phyloP scores from a whole-genome alignment of 2,888 invertebrate species.

The Calameuta filiformis region DNA sequence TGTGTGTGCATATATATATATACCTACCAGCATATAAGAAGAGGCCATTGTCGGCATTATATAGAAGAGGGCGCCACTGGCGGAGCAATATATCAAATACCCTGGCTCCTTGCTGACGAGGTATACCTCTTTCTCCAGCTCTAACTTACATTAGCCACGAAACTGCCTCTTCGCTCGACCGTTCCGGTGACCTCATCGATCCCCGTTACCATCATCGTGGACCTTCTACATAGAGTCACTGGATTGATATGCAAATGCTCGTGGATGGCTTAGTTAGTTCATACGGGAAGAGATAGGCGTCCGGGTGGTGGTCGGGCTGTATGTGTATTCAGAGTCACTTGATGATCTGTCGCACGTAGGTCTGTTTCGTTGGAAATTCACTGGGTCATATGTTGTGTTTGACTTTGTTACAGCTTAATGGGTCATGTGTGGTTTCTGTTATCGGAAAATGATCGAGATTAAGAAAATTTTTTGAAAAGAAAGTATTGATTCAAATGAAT shows the following conservation, averaged over 20 bases:
- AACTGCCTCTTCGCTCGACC: conserved; percentile 2
- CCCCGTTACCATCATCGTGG: background rate
- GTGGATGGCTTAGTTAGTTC: background rate
- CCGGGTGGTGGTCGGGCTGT: background rate
- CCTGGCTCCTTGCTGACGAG: conserved; percentile 6
- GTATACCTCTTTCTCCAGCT: background rate
- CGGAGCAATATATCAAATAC: background rate
- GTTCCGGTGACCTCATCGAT: background rate
- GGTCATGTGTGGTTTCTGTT: no score
- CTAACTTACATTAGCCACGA: conserved; percentile 1
- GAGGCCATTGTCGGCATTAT: background rate
- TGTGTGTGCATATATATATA: background rate
- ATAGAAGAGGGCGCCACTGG: background rate
- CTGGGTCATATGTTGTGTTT: background rate
- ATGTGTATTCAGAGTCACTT: background rate
- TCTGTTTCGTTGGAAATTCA: background rate
- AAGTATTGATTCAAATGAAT: no score
- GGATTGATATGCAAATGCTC: conserved; percentile 6
- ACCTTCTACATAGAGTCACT: background rate
- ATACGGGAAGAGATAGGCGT: background rate
- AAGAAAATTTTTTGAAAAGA: no score
- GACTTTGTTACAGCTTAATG: background rate
- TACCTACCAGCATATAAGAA: background rate
- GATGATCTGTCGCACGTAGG: background rate
- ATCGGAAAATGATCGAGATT: no score